Evolutionary conservation across 2,888 invertebrate species (phyloP).

Genomic region (Tupiocoris notatus): DNA sequence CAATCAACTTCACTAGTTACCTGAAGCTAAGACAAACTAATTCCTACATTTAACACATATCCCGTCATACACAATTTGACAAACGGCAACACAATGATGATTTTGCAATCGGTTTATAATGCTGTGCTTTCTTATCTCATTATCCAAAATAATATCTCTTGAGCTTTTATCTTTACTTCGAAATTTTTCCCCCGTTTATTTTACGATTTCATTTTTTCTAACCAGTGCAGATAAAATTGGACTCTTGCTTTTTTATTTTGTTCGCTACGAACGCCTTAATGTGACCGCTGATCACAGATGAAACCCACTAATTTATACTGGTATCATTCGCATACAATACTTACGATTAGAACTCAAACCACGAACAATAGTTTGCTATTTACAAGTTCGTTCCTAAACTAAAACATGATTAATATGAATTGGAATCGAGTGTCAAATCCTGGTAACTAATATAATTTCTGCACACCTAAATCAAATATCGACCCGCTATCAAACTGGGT

Average conservation of each 20-base stretch:
- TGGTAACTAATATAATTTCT: neutral
- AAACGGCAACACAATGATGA: conserved; percentile 17
- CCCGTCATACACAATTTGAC: conserved; percentile 2
- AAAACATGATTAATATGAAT: neutral
- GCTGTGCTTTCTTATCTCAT: conserved; percentile 19
- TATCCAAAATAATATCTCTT: conserved; percentile 48
- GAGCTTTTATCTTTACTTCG: conserved; percentile 39
- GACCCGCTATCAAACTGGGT: no score
- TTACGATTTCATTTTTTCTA: neutral
- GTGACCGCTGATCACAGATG: conserved; percentile 3
- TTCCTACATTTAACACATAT: conserved; percentile 29
- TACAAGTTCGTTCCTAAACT: neutral
- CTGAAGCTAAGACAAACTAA: neutral
- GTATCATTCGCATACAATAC: neutral
- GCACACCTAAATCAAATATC: no score
- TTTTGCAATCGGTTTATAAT: conserved; percentile 22
- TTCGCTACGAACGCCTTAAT: conserved; percentile 1
- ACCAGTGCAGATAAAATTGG: conserved; percentile 5
- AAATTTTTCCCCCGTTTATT: no score
- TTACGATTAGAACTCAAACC: neutral
- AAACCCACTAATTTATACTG: neutral
- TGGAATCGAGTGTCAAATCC: neutral
- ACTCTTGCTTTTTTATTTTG: neutral
- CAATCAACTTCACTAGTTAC: neutral
- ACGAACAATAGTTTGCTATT: neutral